Conservation (phyloP, 2,797 vertebrate genomes). For the Protonibea diacanthus region DNA sequence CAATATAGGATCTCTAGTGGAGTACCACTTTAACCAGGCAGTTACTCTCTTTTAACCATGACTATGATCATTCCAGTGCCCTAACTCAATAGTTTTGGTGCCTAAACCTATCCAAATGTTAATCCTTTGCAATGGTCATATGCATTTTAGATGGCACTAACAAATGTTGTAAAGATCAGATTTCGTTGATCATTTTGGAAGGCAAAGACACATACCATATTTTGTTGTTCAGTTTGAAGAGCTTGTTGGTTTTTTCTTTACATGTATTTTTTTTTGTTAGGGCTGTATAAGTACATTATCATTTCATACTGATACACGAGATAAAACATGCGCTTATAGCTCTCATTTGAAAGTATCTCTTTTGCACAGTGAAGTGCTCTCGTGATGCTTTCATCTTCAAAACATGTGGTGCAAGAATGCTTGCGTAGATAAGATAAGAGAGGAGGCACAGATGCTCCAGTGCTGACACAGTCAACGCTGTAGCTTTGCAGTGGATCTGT, state of each 20-base stretch:
- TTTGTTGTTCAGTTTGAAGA: not conserved
- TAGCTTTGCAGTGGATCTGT: slow-evolving; percentile 65
- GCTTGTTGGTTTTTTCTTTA: not conserved
- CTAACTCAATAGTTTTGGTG: no score
- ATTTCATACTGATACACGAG: slow-evolving; percentile 32
- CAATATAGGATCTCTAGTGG: not conserved
- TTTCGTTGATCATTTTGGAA: not conserved
- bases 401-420: slow-evolving; percentile 59
- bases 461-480: slow-evolving; percentile 37
- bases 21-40: not conserved
- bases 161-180: slow-evolving; percentile 1
- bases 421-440: slow-evolving; percentile 71
- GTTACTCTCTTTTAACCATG: not conserved
- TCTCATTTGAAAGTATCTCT: slow-evolving; percentile 50
- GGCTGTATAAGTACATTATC: not conserved
- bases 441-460: slow-evolving; percentile 51
- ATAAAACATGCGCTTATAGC: slow-evolving; percentile 37
- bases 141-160: not conserved
- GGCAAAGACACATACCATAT: not conserved
- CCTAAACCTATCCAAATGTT: not conserved
- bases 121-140: not conserved
- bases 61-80: rapidly evolving
- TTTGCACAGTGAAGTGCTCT: slow-evolving; percentile 38
- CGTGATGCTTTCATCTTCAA: slow-evolving; percentile 55
- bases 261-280: not conserved